Base-by-base conservation (phyloP, 2,797 vertebrate genomes). In the Leptodactylus fallax region DNA sequence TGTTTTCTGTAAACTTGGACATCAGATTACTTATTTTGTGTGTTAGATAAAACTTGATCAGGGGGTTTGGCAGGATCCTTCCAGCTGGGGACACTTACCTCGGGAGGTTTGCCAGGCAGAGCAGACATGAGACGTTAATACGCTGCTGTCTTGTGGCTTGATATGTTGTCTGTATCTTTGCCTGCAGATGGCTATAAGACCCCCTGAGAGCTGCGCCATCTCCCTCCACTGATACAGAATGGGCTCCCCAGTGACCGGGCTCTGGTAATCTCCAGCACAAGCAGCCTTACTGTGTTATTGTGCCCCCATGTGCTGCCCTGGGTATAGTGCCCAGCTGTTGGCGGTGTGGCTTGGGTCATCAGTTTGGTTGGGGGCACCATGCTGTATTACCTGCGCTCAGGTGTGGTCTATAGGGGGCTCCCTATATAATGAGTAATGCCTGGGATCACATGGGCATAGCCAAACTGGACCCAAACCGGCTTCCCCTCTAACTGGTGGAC, bases 121-220 rank as follows among this genome's bases (percentile, higher is more conserved):
- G 36, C n/a, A 65, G 14, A 79, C 27, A 47, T 58, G 60, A 78
- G 23, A 78, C 67, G n/a, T 69, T 65, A 72, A 79, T 81, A 77
- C 36, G 36, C 36, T 19, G 27, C 16, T 14, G 58, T 63, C 19
- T 27, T 49, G 58, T 55, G 58, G n/a, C 60, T 82, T 77, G 49
- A 71, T 81, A 76, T 55, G 53, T 3, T 19, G 45, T n/a, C 3
- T 53, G 10, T 67, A 72, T 83, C 86, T 83, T 4, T 55, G 27
- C n/a, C n/a, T 77, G 27, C 87, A 84, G 81, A 67, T 84, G 69
- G 11, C 72, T 11, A 0, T 65, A 27, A 36, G 21, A 45, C 13
- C 23, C 53, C 47, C 45, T 45, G 27, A 58, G 69, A 65, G 36
- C 17, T 21, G 36, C 25, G 49, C 27, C 55, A 55, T 72, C 27